phyloP scores from a whole-genome alignment of 2,113 vertebrate genomes.

The Elephantulus edwardii region DNA sequence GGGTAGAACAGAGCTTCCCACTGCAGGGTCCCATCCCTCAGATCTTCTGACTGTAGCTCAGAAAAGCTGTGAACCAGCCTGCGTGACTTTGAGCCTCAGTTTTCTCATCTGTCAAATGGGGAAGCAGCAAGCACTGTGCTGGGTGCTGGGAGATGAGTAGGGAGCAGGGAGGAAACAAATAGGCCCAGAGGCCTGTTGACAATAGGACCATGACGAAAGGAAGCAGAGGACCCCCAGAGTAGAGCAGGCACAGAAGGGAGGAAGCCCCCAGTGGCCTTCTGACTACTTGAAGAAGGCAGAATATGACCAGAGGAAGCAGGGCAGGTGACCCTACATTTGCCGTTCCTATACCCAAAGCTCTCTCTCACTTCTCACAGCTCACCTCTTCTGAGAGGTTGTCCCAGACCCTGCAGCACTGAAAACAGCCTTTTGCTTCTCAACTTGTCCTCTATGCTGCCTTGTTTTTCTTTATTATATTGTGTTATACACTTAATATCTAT shows the following conservation, averaged over 20 bases:
- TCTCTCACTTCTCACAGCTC: background rate
- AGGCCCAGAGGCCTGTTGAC: too few relatives aligned
- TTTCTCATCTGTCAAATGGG: background rate
- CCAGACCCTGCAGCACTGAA: background rate
- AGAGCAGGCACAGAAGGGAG: too few relatives aligned
- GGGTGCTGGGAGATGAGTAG: background rate
- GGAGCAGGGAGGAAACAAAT: background rate
- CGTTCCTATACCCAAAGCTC: too few relatives aligned
- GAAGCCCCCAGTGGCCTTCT: background rate
- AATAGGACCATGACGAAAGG: background rate
- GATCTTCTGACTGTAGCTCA: rapidly evolving
- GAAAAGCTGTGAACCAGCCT: background rate
- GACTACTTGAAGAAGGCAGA: background rate
- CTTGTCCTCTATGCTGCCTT: background rate
- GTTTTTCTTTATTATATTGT: background rate
- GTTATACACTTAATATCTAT: background rate
- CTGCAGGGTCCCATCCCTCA: background rate
- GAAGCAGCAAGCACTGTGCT: background rate
- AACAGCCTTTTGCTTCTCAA: background rate
- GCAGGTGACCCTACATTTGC: background rate
- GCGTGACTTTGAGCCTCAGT: background rate
- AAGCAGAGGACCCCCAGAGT: rapidly evolving
- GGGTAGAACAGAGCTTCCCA: too few relatives aligned
- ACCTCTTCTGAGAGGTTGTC: background rate
- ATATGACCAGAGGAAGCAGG: background rate